Evolutionary conservation across 2,888 invertebrate species (phyloP), one percentile per base, ranked within the genome.

Genomic region (Gymnocheta viridis): DNA sequence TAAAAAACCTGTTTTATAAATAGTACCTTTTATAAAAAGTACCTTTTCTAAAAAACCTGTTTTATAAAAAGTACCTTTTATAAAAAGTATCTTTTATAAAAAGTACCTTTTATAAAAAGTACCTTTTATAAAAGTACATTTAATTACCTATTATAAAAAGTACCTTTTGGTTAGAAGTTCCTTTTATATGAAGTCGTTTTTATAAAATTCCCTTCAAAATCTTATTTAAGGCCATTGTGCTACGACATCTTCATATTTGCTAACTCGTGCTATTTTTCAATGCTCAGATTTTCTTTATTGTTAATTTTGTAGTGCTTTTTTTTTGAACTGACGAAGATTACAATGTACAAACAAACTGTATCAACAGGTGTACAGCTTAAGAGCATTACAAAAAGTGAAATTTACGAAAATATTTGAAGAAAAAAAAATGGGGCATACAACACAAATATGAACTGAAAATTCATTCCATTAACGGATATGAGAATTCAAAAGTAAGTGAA

Each of bases 391-490:
- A 41, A 17, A 58, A 54, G n/a, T 19, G 7, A 67, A 41, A 67
- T 67, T 67, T 41, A 7, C 49, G 24, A 62, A 67, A 47, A 27
- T 17, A n/a, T n/a, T n/a, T 9, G 17, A 17, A 58, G 49, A 10
- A 35, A 38, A 19, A 35, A 56, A 47, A 62, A 19, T 64, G 9
- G 0, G 44, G 41, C 19, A 60, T 27, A 41, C 44, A 44, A 44
- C 41, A 27, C 44, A 24, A 22, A 32, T n/a, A 3, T 27, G 14
- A 56, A 72, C 24, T 69, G 72, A 80, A 82, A 85, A 79, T 35
- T 80, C 70, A 85, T 88, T 88, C 87, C 77, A 84, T 77, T 41
- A 74, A 41, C 90, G 90, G 90, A 90, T 90, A 90, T 90, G 89
- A 90, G 87, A 89, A 88, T 88, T 86, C 81, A 79, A 66, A 79